phyloP scores from a whole-genome alignment of 2,113 vertebrate species.

The Corythornis madagascariensis region DNA sequence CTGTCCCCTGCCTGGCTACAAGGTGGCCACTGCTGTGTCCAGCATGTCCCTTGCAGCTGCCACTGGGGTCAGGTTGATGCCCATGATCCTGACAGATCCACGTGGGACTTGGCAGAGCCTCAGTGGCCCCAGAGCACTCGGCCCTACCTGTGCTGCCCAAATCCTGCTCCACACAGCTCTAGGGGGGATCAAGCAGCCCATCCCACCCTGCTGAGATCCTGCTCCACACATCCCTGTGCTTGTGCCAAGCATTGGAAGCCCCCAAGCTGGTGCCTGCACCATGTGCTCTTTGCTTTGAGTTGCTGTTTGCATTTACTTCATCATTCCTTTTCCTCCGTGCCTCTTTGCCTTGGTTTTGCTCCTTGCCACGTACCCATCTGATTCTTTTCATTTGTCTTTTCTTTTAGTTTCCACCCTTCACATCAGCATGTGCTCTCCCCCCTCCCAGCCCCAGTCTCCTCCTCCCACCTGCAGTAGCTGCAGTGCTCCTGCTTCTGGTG shows the following conservation, averaged over 20 bases:
- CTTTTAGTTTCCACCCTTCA: slow-evolving; percentile 72
- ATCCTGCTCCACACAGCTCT: not conserved
- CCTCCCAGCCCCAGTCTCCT: slow-evolving; percentile 79
- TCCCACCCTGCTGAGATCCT: not conserved
- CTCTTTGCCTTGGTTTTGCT: slow-evolving; percentile 30
- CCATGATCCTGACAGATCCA: not conserved
- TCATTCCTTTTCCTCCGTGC: slow-evolving; percentile 23
- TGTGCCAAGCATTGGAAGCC: not conserved
- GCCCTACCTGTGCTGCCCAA: not conserved
- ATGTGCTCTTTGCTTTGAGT: slow-evolving; percentile 58
- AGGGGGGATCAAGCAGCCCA: not conserved
- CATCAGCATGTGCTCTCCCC: slow-evolving; percentile 81
- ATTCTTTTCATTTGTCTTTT: slow-evolving; percentile 58
- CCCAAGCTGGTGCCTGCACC: slow-evolving; percentile 4
- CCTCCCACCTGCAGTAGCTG: slow-evolving; percentile 80
- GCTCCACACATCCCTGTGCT: not conserved
- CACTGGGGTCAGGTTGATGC: not conserved
- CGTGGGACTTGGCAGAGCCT: not conserved
- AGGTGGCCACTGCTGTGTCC: not conserved
- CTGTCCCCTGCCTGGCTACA: not conserved
- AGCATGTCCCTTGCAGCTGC: not conserved
- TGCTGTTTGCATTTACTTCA: slow-evolving; percentile 80
- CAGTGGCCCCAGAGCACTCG: not conserved
- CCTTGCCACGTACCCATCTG: slow-evolving; percentile 19
- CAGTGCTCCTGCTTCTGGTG: slow-evolving; percentile 64